These are phyloP conservation scores for Lasius fuliginosus DNA, from an alignment of 2,888 invertebrate species.

Conservation along the genomic window DNA sequence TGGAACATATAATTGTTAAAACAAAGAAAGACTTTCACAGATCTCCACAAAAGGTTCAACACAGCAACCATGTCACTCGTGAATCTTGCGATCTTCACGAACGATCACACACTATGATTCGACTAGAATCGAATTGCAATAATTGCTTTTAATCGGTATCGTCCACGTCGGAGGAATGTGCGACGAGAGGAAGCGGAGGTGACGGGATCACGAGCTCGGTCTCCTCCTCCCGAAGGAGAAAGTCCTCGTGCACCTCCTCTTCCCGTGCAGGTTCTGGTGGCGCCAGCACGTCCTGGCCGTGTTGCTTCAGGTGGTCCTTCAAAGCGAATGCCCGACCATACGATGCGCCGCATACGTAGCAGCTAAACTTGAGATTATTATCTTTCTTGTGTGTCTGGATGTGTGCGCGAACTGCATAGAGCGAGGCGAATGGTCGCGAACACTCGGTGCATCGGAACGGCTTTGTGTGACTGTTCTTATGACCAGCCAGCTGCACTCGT, in stretches of 20 bases:
- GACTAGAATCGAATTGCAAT: conserved; percentile 45
- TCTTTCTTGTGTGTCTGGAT: conserved; percentile 91
- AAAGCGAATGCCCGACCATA: conserved; percentile 92
- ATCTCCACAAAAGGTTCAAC: background rate
- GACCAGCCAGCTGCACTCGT: conserved; percentile 92
- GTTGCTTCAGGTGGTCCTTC: conserved; percentile 91
- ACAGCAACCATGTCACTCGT: background rate
- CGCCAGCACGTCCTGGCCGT: conserved; percentile 87
- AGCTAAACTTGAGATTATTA: conserved; percentile 91
- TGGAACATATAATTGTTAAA: background rate
- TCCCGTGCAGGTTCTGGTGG: conserved; percentile 82
- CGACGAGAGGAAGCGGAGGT: conserved; percentile 70
- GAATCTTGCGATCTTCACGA: background rate
- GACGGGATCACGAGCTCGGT: conserved; percentile 76
- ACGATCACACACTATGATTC: background rate
- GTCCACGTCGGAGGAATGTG: conserved; percentile 75
- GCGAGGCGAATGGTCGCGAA: conserved; percentile 91
- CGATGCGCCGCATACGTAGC: conserved; percentile 91
- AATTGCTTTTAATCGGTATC: conserved; percentile 75
- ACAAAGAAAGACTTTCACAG: background rate
- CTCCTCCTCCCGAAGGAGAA: conserved; percentile 80
- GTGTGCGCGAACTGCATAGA: conserved; percentile 92
- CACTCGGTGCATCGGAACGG: conserved; percentile 93
- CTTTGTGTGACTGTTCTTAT: conserved; percentile 93
- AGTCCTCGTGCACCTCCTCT: conserved; percentile 82